Base-by-base conservation (phyloP, 2,888 invertebrate species). In the Neuroscelio doddi region DNA sequence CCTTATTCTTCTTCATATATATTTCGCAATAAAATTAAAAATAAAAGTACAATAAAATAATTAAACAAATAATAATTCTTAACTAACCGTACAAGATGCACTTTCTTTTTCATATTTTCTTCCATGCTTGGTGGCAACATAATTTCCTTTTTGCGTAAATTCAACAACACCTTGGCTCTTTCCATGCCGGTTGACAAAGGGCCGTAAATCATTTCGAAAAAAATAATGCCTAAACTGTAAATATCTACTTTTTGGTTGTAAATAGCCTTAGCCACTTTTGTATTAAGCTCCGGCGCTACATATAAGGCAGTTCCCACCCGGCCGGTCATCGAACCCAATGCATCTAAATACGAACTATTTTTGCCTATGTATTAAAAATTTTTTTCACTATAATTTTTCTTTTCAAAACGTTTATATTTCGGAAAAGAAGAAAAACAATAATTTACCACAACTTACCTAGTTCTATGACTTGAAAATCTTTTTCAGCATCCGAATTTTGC, bases 261-360 rank as follows among this genome's bases (percentile, higher is more conserved):
- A 16, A 90, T 90, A 1, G 92, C 91, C 83, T 92, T 93, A 0
- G 88, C 87, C 0, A 89, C 88, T 17, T 89, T 88, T 14, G 89
- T 89, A 0, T 89, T 89, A 0, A 98, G 86, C 82, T 99, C 99
- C 0, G 98, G 98, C 0, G 98, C 97, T 41, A 95, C 94, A 85
- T 99, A 99, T 0, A 97, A 87, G 0, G 95, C 93, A 21, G 98
- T 99, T 17, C 99, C 99, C 15, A 98, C 93, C 86, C 94, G 90
- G 0, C 93, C 93, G 0, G 94, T 94, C 71, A 90, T 87, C 55
- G 89, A 89, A n/a, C 83, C 82, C 10, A 83, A 70, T 45, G 81
- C 82, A 30, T 80, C 80, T 24, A 77, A 64, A 12, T 72, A 80
- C 51, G 70, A 83, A 71, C 79, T 82, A 71, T 79, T 82, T 74